Conservation (phyloP, 2,888 invertebrate species). For the Cryptocephalus primarius region DNA sequence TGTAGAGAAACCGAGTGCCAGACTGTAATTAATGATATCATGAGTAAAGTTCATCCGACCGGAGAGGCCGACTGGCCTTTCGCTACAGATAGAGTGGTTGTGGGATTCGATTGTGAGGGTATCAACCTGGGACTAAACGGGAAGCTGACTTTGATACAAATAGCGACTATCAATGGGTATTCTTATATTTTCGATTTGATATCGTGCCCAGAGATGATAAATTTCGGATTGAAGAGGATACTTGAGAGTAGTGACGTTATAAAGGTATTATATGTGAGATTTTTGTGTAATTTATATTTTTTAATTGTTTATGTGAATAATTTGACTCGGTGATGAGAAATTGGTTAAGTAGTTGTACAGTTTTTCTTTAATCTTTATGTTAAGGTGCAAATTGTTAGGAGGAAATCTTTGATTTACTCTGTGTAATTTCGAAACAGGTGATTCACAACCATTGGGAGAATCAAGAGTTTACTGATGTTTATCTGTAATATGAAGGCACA, state of each 20-base stretch:
- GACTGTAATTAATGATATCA: conserved; percentile 63
- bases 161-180: conserved; percentile 71
- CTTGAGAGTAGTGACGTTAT: conserved; percentile 71
- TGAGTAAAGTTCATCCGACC: conserved; percentile 24
- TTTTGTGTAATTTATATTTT: conserved; percentile 10
- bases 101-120: conserved; percentile 88
- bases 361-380: too few species aligned
- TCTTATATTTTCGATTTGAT: conserved; percentile 82
- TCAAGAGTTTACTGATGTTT: too few species aligned
- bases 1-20: conserved; percentile 69
- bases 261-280: conserved; percentile 54
- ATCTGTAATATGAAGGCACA: too few species aligned
- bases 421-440: too few species aligned
- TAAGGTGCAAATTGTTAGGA: too few species aligned
- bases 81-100: conserved; percentile 42
- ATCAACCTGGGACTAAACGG: conserved; percentile 85
- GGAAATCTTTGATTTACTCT: too few species aligned
- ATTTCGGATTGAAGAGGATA: conserved; percentile 68
- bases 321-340: too few species aligned
- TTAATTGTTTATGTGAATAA: too few species aligned
- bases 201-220: conserved; percentile 70
- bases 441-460: too few species aligned
- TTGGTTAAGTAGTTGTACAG: too few species aligned
- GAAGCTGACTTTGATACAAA: conserved; percentile 74
- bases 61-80: conserved; percentile 28